Base-by-base conservation (phyloP, 2,113 vertebrate species). In the Gopherus flavomarginatus region DNA sequence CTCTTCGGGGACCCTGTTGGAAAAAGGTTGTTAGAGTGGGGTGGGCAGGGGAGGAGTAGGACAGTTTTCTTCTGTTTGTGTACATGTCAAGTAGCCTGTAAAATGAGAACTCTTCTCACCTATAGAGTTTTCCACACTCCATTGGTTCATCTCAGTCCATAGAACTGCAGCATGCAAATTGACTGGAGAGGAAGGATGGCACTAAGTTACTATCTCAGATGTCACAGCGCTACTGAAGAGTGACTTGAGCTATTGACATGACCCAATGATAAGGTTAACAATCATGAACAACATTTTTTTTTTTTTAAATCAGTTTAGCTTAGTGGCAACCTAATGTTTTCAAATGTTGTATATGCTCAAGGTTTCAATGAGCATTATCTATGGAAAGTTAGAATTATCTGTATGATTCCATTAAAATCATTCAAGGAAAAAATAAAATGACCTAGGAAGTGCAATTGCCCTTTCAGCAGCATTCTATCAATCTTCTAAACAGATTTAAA, bases 271-370 rank as follows among this genome's bases (percentile, higher is more conserved):
- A 38, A n/a, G 21, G 65, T 10, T 38, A 21, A 14, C 2, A 11
- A 1, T 84, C 83, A 21, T 0, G 8, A 90, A 69, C 8, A 8
- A 6, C 78, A 53, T 53, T 42, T n/a, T 19, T 49, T 2, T 52
- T 4, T 44, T 44, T 44, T 44, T 4, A 42, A 42, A 0, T 26
- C 31, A 81, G 24, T 53, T 85, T 89, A 47, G 87, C 44, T 53
- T 88, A 38, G 16, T 19, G 0, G 0, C 26, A 9, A 8, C 19
- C 0, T 1, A 5, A 14, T 0, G 0, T 81, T 19, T 26, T 65
- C 26, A 42, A 86, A n/a, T 49, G 10, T 11, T 89, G 19, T 11
- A 44, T 22, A 6, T 0, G 0, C 38, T 85, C 14, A 57, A 27
- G n/a, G 88, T 42, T 82, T 92, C 42, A 44, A 22, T 44, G 38